phyloP scores from a whole-genome alignment of 1,140 invertebrate species.

The Hyles vespertilio region DNA sequence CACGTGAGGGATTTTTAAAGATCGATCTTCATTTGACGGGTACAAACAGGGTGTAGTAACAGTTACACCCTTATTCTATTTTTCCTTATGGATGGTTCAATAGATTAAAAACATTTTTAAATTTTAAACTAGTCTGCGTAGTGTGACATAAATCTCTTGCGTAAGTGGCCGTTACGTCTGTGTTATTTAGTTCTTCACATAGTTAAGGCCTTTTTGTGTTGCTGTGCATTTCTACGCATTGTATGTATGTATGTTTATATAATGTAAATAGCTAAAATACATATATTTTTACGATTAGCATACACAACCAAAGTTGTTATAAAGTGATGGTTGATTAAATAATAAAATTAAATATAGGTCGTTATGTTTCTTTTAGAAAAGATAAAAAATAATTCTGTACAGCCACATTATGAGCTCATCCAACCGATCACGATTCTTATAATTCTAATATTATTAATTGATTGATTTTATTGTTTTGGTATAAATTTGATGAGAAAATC shows the following conservation, averaged over 20 bases:
- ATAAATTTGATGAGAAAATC: conserved; percentile 33
- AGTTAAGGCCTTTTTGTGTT: conserved; percentile 68
- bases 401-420: conserved; percentile 49
- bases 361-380: conserved; percentile 71
- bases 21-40: conserved; percentile 32
- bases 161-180: conserved; percentile 61
- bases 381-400: conserved; percentile 45
- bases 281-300: conserved; percentile 75
- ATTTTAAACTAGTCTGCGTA: conserved; percentile 39
- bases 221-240: conserved; percentile 71
- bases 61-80: neutral
- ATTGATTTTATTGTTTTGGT: conserved; percentile 66
- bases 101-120: too few species aligned
- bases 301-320: conserved; percentile 76
- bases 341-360: conserved; percentile 67
- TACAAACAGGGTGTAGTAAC: neutral
- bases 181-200: conserved; percentile 70
- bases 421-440: conserved; percentile 57
- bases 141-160: conserved; percentile 48
- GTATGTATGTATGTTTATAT: conserved; percentile 72
- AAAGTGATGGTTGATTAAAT: conserved; percentile 73
- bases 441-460: conserved; percentile 63
- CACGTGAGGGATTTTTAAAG: conserved; percentile 51
- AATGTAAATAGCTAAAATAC: conserved; percentile 73
- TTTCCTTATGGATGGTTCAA: neutral